Base-by-base conservation (phyloP, 2,113 vertebrate species). In the Lamprologus tigripictilis region DNA sequence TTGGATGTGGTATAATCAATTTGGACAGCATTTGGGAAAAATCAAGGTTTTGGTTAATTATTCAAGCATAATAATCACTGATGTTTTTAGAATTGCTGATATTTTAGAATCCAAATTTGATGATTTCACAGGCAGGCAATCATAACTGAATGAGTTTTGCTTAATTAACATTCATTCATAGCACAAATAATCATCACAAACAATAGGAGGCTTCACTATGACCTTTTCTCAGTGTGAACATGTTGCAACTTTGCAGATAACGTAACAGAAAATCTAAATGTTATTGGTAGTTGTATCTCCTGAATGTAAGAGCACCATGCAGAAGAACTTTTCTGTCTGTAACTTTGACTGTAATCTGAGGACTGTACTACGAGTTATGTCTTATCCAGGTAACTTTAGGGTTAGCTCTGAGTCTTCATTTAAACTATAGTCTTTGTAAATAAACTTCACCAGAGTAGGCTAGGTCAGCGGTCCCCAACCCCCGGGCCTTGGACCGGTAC, bases 401-500 rank as follows among this genome's bases (percentile, higher is more conserved):
- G 61, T 37, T 8, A 23, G 37, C 5, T 14, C 11, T 1, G 12
- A 23, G 35, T 71, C 66, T 71, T 71, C 7, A 71, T 2, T 42
- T 71, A 14, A 23, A 42, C 35, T 23, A 42, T 5, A 8, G 19
- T 37, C 33, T 13, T 68, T 12, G 19, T 68, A 21, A 8, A 42
- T 71, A 71, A 42, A 42, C 37, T 71, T 23, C 66, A 23, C 5
- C n/a, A 71, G 37, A 71, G n/a, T 9, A 42, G n/a, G 12, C 12
- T 1, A 6, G 13, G 21, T 16, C 45, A 47, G 45, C 45, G 14
- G 45, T 47, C 14, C 45, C 45, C 45, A 45, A 45, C 13, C 42
- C 1, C 42, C 3, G 6, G 45, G 45, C 45, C 45, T 47, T 0
- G 45, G 6, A 47, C 45, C 1, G 45, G 45, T 47, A 4, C 10